Conservation (phyloP, 2,888 invertebrate species). For the Aspidapion aeneum region DNA sequence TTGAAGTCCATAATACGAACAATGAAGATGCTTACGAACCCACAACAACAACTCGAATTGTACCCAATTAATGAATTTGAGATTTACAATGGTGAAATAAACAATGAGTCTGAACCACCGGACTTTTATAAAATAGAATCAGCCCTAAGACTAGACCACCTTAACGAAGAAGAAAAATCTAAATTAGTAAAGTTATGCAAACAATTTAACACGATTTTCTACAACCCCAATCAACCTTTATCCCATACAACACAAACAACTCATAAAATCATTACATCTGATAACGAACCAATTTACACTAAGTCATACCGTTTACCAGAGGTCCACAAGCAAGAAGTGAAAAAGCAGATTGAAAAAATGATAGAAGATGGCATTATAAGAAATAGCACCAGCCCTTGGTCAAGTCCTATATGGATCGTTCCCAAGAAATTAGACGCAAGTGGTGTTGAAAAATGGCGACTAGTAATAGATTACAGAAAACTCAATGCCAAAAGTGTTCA, state of each 20-base stretch:
- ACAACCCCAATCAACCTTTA: conserved; percentile 13
- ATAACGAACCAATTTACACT: conserved; percentile 22
- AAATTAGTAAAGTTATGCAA: conserved; percentile 16
- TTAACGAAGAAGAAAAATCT: conserved; percentile 21
- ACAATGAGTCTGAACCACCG: too few relatives aligned
- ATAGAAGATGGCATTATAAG: conserved; percentile 11
- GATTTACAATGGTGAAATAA: too few relatives aligned
- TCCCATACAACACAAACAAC: conserved; percentile 25
- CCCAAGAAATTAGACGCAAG: conserved; percentile 8
- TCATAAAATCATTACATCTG: conserved; percentile 20
- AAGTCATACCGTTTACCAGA: conserved; percentile 31
- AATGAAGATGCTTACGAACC: too few relatives aligned
- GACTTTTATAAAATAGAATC: neutral
- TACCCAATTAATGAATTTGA: too few relatives aligned
- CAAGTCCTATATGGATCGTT: conserved; percentile 7
- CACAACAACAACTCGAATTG: too few relatives aligned
- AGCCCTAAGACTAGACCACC: neutral
- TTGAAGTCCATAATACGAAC: too few relatives aligned
- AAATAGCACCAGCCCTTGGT: conserved; percentile 7
- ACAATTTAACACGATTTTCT: conserved; percentile 22
- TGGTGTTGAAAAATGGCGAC: too few relatives aligned
- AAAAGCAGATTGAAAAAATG: conserved; percentile 19
- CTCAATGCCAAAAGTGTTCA: conserved; percentile 1
- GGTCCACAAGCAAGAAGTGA: conserved; percentile 30
- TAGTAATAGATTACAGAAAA: conserved; percentile 5